Evolutionary conservation across 2,888 invertebrate species (phyloP), one percentile per base, ranked within the genome.

Genomic region (Tubulanus polymorphus): DNA sequence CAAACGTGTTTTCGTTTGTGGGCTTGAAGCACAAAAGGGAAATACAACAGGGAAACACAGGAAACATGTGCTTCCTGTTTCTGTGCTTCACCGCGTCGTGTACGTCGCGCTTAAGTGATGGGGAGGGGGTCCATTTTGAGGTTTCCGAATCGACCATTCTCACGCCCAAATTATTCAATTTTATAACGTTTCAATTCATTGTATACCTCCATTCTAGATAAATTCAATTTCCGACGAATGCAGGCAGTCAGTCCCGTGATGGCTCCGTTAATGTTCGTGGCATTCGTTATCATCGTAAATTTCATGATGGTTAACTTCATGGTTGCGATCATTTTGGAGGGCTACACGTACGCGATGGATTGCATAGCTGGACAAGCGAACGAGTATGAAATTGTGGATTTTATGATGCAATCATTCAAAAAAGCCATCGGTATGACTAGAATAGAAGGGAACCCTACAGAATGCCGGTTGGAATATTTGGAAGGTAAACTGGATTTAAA

Each of bases 231-330:
- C 49, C 35, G 48, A 23, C 23, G 35, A 25, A 46, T 53, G 48
- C 27, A 25, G 15, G 27, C 29, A 18, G 47, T 48, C 23, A 32
- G 20, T 12, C 48, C 54, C 15, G 32, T 49, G 3, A 32, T 53
- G 25, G 54, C 30, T 8, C 48, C 35, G 3, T 18, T 53, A 29
- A 48, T 53, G 10, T 53, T 53, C 48, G 3, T 53, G n/a, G 27
- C 48, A 2, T 53, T 48, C 27, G 47, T 45, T 3, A 23, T 53
- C 28, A 8, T 25, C 3, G 48, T 48, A 28, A 45, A 45, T n/a
- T 50, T 53, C 26, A 29, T 53, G 35, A 25, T 53, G 48, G 29
- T 53, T 48, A 53, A 49, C 54, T 53, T 53, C 54, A 53, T 53
- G 54, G 15, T 53, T 23, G 30, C 54, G 15, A 25, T 53, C 25